phyloP scores from a whole-genome alignment of 2,797 vertebrate genomes.

The Setipinna tenuifilis region DNA sequence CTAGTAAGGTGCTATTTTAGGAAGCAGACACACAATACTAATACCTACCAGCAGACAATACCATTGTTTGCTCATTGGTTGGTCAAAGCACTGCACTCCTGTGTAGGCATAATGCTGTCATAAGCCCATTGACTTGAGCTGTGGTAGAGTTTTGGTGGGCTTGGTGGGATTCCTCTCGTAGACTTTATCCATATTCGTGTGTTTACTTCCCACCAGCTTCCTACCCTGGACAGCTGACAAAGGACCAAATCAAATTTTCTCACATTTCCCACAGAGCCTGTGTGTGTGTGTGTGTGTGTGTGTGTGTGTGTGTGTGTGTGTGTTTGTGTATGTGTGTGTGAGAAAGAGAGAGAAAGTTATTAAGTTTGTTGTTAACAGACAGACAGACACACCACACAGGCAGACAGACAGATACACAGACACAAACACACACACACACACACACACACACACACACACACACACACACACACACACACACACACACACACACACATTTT shows the following conservation, averaged over 20 bases:
- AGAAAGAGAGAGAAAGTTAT: too few species aligned
- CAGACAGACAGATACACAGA: not conserved
- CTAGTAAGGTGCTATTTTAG: not conserved
- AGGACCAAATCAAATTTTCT: not conserved
- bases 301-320: too few species aligned
- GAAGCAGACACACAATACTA: slow-evolving; percentile 5
- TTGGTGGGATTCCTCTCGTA: not conserved
- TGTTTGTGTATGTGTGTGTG: too few species aligned
- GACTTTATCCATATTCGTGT: not conserved
- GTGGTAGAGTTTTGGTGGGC: not conserved
- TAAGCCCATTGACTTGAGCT: not conserved
- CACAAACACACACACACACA: too few species aligned
- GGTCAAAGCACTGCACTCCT: not conserved
- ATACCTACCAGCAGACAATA: not conserved
- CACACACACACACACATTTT: too few species aligned
- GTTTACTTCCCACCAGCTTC: not conserved
- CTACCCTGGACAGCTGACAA: not conserved
- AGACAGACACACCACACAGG: too few species aligned
- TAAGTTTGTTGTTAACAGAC: not conserved
- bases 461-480: too few species aligned
- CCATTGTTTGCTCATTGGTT: not conserved
- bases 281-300: too few species aligned
- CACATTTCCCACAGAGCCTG: not conserved
- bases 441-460: not conserved
- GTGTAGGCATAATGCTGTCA: not conserved